These are phyloP conservation scores for Psylliodes chrysocephalus DNA, from an alignment of 2,888 invertebrate genomes.

Conservation along the genomic window DNA sequence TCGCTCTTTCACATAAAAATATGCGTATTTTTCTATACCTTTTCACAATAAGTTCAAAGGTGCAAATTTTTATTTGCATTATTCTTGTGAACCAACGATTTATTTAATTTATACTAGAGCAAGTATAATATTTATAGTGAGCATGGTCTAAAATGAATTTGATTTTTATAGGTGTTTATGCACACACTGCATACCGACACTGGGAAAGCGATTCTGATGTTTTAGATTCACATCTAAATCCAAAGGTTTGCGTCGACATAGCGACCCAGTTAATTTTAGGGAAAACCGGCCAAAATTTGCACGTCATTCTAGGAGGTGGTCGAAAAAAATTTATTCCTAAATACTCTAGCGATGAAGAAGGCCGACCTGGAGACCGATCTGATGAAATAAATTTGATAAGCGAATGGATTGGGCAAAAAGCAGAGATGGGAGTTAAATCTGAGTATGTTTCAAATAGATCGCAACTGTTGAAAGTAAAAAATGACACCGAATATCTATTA, in stretches of 20 bases:
- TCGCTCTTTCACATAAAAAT: too few species aligned
- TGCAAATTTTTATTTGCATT: too few species aligned
- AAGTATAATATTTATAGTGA: too few species aligned
- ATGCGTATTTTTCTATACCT: too few species aligned
- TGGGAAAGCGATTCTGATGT: conserved; percentile 79
- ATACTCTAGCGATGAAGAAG: conserved; percentile 64
- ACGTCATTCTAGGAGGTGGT: conserved; percentile 84
- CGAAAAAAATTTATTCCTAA: conserved; percentile 73
- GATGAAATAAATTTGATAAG: conserved; percentile 76
- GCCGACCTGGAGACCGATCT: conserved; percentile 67
- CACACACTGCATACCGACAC: conserved; percentile 75
- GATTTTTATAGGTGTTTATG: conserved; percentile 70
- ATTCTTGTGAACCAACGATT: too few species aligned
- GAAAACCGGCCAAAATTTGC: conserved; percentile 74
- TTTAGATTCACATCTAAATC: conserved; percentile 64
- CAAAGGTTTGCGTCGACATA: conserved; percentile 72
- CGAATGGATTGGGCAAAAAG: conserved; percentile 71
- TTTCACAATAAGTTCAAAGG: too few species aligned
- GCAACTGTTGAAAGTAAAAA: conserved; percentile 64
- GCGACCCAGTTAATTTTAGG: conserved; percentile 76
- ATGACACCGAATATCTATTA: conserved; percentile 47
- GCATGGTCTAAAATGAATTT: too few species aligned
- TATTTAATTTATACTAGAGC: too few species aligned
- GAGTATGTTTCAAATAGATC: conserved; percentile 70
- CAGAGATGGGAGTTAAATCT: conserved; percentile 49